phyloP scores from a whole-genome alignment of 1,140 invertebrate species.

The Lordiphosa mommai region DNA sequence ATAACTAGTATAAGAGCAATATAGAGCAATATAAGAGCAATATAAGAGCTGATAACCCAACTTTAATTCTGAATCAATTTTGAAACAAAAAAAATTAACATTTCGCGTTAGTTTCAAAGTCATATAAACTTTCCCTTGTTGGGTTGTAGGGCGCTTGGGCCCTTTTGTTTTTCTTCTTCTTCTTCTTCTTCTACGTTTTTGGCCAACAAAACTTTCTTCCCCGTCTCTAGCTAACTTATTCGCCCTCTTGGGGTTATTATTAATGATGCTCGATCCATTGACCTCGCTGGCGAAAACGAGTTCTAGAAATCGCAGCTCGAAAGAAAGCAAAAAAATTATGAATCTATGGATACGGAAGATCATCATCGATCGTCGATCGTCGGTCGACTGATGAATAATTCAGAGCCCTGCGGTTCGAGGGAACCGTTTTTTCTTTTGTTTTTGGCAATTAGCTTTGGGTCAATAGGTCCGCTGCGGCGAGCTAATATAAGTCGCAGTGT shows the following conservation, averaged over 20 bases:
- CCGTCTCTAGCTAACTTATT: too few relatives aligned
- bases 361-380: not conserved
- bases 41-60: too few relatives aligned
- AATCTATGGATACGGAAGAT: not conserved
- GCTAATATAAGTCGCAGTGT: slow-evolving; percentile 55
- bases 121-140: too few relatives aligned
- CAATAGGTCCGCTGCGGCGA: slow-evolving; percentile 54
- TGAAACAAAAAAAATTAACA: too few relatives aligned
- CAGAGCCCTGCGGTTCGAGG: slow-evolving; percentile 27
- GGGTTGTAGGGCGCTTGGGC: too few relatives aligned
- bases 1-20: too few relatives aligned
- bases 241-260: not conserved
- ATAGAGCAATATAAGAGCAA: too few relatives aligned
- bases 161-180: too few relatives aligned
- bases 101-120: too few relatives aligned
- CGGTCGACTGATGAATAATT: slow-evolving; percentile 61
- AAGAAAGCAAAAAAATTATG: slow-evolving; percentile 5
- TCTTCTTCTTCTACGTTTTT: too few relatives aligned
- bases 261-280: slow-evolving; percentile 20
- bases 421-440: slow-evolving; percentile 25
- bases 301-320: slow-evolving; percentile 25
- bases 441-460: slow-evolving; percentile 64
- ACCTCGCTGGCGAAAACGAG: slow-evolving; percentile 36
- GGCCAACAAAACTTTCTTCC: too few relatives aligned
- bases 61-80: too few relatives aligned